These are phyloP conservation scores for Venturia canescens DNA, from an alignment of 1,140 invertebrate genomes.

Conservation along the genomic window DNA sequence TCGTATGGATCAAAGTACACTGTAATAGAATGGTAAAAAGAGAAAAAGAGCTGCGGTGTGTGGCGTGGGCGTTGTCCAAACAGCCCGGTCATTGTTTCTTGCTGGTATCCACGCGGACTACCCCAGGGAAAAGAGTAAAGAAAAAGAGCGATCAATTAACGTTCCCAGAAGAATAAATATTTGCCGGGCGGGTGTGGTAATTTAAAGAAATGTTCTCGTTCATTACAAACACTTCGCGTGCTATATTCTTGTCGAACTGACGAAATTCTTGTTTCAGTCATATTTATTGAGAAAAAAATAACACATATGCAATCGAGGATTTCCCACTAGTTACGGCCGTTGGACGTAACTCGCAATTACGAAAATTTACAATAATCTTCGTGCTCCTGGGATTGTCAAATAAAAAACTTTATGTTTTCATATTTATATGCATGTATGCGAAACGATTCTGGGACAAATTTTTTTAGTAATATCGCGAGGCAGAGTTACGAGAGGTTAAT, in stretches of 20 bases:
- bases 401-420: not conserved
- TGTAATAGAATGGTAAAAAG: not conserved
- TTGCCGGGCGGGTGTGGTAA: not conserved
- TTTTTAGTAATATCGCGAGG: not conserved
- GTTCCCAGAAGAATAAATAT: not conserved
- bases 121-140: not conserved
- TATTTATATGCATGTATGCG: not conserved
- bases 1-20: not conserved
- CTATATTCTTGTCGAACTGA: not conserved
- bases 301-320: not conserved
- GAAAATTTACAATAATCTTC: not conserved
- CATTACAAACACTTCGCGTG: not conserved
- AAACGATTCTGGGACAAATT: not conserved
- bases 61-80: not conserved
- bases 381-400: not conserved
- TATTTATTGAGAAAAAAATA: not conserved
- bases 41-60: not conserved
- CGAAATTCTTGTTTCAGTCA: not conserved
- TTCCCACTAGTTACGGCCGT: not conserved
- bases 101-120: not conserved
- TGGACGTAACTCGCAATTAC: not conserved
- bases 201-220: not conserved
- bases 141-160: constrained; percentile 23
- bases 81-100: not conserved
- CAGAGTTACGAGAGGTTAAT: constrained; percentile 27